Evolutionary conservation across 2,888 invertebrate genomes (phyloP).

Genomic region (Laspeyria flexula): DNA sequence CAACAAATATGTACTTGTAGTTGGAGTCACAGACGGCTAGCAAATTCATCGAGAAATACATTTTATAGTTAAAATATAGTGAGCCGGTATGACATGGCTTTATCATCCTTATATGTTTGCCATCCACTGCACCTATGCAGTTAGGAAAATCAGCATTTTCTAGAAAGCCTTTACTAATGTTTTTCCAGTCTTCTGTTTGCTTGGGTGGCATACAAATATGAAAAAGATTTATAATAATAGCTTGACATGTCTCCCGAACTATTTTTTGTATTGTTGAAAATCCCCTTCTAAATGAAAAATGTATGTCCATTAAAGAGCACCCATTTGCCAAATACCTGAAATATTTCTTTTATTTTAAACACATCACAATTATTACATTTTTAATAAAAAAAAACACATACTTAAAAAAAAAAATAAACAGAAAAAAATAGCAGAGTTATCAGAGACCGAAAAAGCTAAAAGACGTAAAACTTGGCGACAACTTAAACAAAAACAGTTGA

Average conservation of each 20-base stretch:
- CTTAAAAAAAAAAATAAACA: too few species aligned
- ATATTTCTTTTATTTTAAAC: too few species aligned
- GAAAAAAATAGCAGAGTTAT: too few species aligned
- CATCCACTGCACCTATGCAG: constrained; percentile 32
- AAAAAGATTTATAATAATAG: constrained; percentile 28
- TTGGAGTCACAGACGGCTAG: constrained; percentile 32
- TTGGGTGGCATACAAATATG: constrained; percentile 38
- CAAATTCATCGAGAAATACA: constrained; percentile 31
- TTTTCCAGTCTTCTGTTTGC: constrained; percentile 23
- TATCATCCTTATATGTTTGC: constrained; percentile 11
- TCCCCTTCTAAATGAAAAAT: constrained; percentile 29
- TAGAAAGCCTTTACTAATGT: constrained; percentile 24
- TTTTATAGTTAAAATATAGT: constrained; percentile 22
- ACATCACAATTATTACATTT: too few species aligned
- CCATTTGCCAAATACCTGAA: constrained; percentile 25
- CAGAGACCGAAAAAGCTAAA: too few species aligned
- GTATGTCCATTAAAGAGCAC: constrained; percentile 24
- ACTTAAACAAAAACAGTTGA: too few species aligned
- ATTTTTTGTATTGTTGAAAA: constrained; percentile 24
- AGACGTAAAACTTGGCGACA: too few species aligned
- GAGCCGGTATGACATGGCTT: constrained; percentile 24
- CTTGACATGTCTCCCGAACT: constrained; percentile 25
- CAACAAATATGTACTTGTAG: constrained; percentile 33
- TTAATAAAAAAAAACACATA: too few species aligned
- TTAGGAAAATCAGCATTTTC: constrained; percentile 33